Conservation (phyloP, 1,140 invertebrate species). For the Stenopsyche tienmushanensis region DNA sequence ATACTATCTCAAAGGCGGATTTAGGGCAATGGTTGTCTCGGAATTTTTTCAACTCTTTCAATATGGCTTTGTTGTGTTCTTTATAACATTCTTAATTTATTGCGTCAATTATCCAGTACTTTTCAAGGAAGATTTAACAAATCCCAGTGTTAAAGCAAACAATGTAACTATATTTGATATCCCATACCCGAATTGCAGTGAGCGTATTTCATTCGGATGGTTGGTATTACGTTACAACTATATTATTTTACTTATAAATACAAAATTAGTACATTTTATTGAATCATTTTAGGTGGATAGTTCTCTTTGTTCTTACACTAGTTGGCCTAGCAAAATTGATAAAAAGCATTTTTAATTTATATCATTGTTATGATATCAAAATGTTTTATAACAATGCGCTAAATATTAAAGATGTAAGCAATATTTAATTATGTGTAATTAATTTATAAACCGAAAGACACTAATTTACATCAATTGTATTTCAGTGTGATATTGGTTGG, state of each 20-base stretch:
- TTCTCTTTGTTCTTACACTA: conserved; percentile 54
- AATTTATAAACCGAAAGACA: too few species aligned
- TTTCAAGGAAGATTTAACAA: conserved; percentile 67
- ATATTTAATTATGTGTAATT: too few species aligned
- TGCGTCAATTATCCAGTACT: conserved; percentile 88
- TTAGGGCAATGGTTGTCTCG: conserved; percentile 85
- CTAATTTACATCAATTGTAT: too few species aligned
- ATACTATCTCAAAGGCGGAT: conserved; percentile 94
- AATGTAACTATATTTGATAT: conserved; percentile 54
- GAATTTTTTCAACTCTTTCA: conserved; percentile 83
- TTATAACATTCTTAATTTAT: conserved; percentile 82
- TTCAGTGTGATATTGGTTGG: conserved; percentile 83
- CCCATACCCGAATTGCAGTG: conserved; percentile 50
- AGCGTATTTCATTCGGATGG: conserved; percentile 50
- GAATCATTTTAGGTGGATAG: conserved; percentile 50
- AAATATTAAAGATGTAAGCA: conserved; percentile 74
- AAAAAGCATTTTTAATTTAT: conserved; percentile 77
- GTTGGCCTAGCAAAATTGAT: conserved; percentile 79
- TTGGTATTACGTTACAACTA: conserved; percentile 39
- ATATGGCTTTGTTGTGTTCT: conserved; percentile 88
- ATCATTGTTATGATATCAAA: conserved; percentile 89
- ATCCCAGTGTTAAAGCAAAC: conserved; percentile 45
- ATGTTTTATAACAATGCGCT: conserved; percentile 86
- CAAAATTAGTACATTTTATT: background rate
- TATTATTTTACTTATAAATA: background rate